Base-by-base conservation (phyloP, 2,113 vertebrate species). In the Panthera tigris region DNA sequence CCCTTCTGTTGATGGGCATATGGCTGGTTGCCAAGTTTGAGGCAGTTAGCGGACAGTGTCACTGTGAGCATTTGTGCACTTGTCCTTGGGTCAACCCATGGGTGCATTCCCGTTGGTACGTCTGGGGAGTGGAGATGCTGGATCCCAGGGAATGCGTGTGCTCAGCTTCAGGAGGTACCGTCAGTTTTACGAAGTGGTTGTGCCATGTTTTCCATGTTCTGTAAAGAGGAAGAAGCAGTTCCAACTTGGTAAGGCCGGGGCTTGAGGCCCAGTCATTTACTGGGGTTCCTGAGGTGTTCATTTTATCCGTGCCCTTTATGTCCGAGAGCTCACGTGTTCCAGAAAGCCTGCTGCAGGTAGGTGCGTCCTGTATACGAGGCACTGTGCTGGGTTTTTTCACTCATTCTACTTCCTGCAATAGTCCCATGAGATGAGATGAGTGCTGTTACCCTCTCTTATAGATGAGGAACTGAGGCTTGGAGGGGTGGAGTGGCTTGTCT, bases 401-500 rank as follows among this genome's bases (percentile, higher is more conserved):
- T 93, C 52, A 11, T 0, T 27, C 36, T 33, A 0, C 11, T 31
- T 55, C n/a, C 71, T 50, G 7, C 23, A 61, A 36, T 18, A 31
- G 45, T 25, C 41, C 13, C n/a, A 36, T 12, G 8, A 83, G n/a
- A 29, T 41, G 31, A 88, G 76, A 18, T 39, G 76, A 61, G 21
- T 23, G 7, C 68, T 71, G 7, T 63, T 39, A 50, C 4, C 1
- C 16, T 16, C 2, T 79, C 33, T 83, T 45, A 82, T 36, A 71
- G 31, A n/a, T n/a, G 61, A 55, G 27, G 66, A 93, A 48, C 8
- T 39, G 80, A 94, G 86, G 45, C 15, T 63, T 5, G 19, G 19
- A 33, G 8, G 1, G 39, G 82, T 68, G 95, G 61, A 19, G 25
- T 83, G 68, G 23, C 16, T 98, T 97, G 33, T 45, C 55, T 65